phyloP scores from a whole-genome alignment of 2,888 invertebrate species.

The Sthenelais limicola region DNA sequence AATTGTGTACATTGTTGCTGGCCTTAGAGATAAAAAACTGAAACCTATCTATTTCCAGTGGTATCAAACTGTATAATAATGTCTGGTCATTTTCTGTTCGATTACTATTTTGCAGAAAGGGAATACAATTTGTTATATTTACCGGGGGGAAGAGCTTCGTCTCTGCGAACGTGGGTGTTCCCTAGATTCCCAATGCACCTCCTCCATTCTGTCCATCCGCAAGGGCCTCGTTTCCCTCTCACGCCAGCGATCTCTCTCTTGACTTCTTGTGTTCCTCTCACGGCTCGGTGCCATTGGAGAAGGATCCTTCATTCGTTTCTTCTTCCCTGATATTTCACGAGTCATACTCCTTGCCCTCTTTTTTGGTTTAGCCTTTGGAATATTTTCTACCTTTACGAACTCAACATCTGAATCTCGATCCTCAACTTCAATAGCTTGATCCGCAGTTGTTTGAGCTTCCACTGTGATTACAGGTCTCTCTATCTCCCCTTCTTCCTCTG shows the following conservation, averaged over 20 bases:
- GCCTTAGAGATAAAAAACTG: too few species aligned
- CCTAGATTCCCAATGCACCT: conserved; percentile 3
- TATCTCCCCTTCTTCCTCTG: conserved; percentile 70
- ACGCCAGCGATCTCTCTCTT: conserved; percentile 12
- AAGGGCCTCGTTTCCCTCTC: background rate
- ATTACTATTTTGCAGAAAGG: too few species aligned
- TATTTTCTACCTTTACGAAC: conserved; percentile 23
- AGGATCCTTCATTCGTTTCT: background rate
- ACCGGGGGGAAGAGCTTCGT: too few species aligned
- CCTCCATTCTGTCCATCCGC: background rate
- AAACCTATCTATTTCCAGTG: too few species aligned
- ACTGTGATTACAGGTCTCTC: conserved; percentile 52
- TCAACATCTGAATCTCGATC: conserved; percentile 19
- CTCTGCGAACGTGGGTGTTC: conserved; percentile 11
- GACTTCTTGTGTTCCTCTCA: too few species aligned
- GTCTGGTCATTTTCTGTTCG: too few species aligned
- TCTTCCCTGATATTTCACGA: conserved; percentile 4
- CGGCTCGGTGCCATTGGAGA: background rate
- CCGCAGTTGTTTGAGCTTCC: background rate
- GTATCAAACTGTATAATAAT: too few species aligned
- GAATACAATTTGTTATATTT: too few species aligned
- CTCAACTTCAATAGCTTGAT: background rate
- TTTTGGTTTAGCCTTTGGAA: background rate
- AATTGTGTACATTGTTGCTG: too few species aligned
- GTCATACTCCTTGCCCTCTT: conserved; percentile 3